Evolutionary conservation across 2,113 vertebrate species (phyloP).

Genomic region (Pleuronectes platessa): DNA sequence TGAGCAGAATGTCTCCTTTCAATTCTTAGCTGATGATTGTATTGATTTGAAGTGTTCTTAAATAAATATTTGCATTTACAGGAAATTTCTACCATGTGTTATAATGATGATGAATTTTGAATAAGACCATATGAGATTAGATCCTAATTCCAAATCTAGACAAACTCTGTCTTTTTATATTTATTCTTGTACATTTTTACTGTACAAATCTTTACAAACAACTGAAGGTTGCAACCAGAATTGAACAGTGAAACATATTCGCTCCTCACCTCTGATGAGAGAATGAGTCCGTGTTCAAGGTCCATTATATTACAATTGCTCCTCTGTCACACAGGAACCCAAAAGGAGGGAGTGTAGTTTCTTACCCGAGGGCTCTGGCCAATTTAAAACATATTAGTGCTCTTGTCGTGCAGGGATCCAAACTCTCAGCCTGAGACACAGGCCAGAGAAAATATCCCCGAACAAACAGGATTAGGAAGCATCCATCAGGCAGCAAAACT

Average conservation of each 20-base stretch:
- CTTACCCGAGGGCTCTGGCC: constrained; percentile 53
- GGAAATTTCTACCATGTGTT: no score
- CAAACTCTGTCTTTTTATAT: neutral
- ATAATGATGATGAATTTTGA: no score
- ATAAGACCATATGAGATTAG: no score
- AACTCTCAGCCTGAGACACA: constrained; percentile 49
- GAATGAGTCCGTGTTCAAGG: constrained; percentile 37
- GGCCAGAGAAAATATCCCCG: constrained; percentile 52
- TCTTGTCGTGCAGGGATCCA: constrained; percentile 53
- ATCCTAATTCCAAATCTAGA: no score
- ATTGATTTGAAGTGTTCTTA: no score
- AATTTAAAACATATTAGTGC: constrained; percentile 72
- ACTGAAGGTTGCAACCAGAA: neutral
- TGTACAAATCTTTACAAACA: neutral
- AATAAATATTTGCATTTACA: no score
- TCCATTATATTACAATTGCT: constrained; percentile 55
- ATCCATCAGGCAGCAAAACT: constrained; percentile 38
- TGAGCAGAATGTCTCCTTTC: no score
- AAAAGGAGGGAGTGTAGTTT: constrained; percentile 44
- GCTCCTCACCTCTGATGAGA: constrained; percentile 23
- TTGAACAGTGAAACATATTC: neutral
- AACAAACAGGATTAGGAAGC: constrained; percentile 68
- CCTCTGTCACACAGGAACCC: constrained; percentile 45
- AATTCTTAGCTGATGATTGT: no score
- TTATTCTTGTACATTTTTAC: neutral